phyloP scores from a whole-genome alignment of 1,140 invertebrate genomes.

The Heliconius eleuchia region DNA sequence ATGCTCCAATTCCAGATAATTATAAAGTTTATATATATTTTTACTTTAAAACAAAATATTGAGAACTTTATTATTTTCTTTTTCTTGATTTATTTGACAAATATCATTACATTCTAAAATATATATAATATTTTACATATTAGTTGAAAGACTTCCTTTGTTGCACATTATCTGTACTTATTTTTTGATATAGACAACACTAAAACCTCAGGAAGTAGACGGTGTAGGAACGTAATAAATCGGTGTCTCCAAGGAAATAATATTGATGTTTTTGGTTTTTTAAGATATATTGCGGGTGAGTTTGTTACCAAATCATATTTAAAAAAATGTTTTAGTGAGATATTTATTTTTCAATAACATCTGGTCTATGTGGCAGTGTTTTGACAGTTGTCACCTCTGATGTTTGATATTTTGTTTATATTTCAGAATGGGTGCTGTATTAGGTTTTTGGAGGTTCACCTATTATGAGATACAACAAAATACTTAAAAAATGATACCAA shows the following conservation, averaged over 20 bases:
- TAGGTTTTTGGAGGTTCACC: conserved; percentile 38
- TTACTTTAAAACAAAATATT: background rate
- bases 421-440: conserved; percentile 64
- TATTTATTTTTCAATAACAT: conserved; percentile 33
- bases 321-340: background rate
- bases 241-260: conserved; percentile 79
- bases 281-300: conserved; percentile 54
- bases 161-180: conserved; percentile 16
- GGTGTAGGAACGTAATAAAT: conserved; percentile 72
- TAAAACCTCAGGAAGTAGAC: conserved; percentile 42
- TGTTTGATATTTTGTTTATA: conserved; percentile 75
- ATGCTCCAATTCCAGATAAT: background rate
- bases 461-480: conserved; percentile 34
- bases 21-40: background rate
- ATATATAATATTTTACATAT: background rate
- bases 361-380: conserved; percentile 76
- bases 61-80: background rate
- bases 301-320: conserved; percentile 24
- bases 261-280: conserved; percentile 70
- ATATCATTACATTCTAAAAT: background rate
- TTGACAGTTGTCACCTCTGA: conserved; percentile 75
- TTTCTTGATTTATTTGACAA: background rate
- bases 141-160: background rate
- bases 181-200: conserved; percentile 48
- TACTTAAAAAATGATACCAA: conserved; percentile 52